phyloP scores from a whole-genome alignment of 2,888 invertebrate genomes.

The Zaprionus obscuricornis region DNA sequence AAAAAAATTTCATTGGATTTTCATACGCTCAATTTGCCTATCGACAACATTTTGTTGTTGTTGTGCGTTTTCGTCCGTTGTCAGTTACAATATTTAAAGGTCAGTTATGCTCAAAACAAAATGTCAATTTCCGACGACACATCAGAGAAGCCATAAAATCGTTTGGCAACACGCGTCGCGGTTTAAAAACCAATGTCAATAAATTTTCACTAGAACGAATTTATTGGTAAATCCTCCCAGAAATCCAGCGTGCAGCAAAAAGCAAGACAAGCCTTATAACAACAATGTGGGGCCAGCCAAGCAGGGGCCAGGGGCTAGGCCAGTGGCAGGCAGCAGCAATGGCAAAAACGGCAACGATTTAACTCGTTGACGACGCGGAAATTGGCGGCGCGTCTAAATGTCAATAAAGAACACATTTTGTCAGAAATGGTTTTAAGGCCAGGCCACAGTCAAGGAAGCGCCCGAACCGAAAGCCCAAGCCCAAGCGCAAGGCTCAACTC shows the following conservation, averaged over 20 bases:
- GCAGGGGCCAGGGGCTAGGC: constrained; percentile 55
- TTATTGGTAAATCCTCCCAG: constrained; percentile 68
- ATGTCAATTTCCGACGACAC: constrained; percentile 57
- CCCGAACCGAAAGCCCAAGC: constrained; percentile 18
- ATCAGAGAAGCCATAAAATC: constrained; percentile 60
- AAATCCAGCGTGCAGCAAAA: too few species aligned
- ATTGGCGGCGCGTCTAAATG: constrained; percentile 65
- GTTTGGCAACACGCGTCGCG: constrained; percentile 70
- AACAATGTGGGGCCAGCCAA: constrained; percentile 45
- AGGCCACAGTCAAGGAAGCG: constrained; percentile 21
- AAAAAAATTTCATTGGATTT: constrained; percentile 15
- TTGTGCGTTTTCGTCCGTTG: too few species aligned
- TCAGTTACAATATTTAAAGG: constrained; percentile 51
- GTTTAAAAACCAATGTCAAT: constrained; percentile 76
- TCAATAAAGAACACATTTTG: constrained; percentile 73
- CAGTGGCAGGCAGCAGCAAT: constrained; percentile 5
- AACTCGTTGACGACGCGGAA: constrained; percentile 70
- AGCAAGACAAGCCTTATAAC: background rate
- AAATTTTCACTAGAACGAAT: constrained; percentile 78
- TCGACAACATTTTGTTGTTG: constrained; percentile 16
- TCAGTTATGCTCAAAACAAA: constrained; percentile 49
- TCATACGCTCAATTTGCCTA: constrained; percentile 30
- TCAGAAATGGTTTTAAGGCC: constrained; percentile 28
- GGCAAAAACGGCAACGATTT: constrained; percentile 35
- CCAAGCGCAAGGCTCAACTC: too few species aligned